A percentile compares a stretch with the other conserved stretches of the same genome.
Evolutionary conservation across 2,797 vertebrate genomes (phyloP).

Genomic region (Hippocampus kuda): DNA sequence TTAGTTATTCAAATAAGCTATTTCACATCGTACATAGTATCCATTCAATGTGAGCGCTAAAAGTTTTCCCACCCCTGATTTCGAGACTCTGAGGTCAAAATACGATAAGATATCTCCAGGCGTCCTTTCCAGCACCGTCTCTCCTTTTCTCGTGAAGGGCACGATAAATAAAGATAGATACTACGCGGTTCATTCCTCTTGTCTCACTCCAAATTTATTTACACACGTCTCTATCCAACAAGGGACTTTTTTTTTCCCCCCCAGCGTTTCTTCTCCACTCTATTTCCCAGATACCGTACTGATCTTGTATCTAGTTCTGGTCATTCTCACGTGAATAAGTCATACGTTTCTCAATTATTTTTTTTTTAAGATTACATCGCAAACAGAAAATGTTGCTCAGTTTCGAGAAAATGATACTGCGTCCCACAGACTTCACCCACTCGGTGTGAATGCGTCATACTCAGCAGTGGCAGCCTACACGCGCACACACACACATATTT

Average conservation of each 20-base stretch:
- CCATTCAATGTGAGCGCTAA: background rate
- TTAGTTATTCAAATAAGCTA: background rate
- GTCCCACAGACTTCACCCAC: slow-evolving; percentile 55
- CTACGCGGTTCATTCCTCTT: slow-evolving; percentile 10
- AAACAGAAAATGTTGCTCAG: slow-evolving; percentile 10
- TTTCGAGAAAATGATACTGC: slow-evolving; percentile 16
- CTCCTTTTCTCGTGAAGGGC: slow-evolving; percentile 20
- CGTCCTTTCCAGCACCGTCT: slow-evolving; percentile 23
- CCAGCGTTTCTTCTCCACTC: slow-evolving; percentile 7
- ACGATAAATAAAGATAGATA: slow-evolving; percentile 19
- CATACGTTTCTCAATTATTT: slow-evolving; percentile 22
- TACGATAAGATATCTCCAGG: slow-evolving; percentile 40
- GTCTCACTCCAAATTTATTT: background rate
- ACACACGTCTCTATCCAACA: background rate
- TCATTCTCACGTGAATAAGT: slow-evolving; percentile 33
- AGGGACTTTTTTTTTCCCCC: slow-evolving; percentile 6
- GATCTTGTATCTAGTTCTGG: too few species aligned
- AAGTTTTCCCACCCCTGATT: background rate
- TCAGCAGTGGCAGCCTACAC: slow-evolving; percentile 26
- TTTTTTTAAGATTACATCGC: background rate
- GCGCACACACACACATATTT: slow-evolving; percentile 35
- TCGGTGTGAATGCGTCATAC: slow-evolving; percentile 52
- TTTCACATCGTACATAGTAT: background rate
- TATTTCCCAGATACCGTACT: slow-evolving; percentile 6
- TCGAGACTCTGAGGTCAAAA: slow-evolving; percentile 29